Conservation (phyloP, 2,113 vertebrate species). For the Alectura lathami region DNA sequence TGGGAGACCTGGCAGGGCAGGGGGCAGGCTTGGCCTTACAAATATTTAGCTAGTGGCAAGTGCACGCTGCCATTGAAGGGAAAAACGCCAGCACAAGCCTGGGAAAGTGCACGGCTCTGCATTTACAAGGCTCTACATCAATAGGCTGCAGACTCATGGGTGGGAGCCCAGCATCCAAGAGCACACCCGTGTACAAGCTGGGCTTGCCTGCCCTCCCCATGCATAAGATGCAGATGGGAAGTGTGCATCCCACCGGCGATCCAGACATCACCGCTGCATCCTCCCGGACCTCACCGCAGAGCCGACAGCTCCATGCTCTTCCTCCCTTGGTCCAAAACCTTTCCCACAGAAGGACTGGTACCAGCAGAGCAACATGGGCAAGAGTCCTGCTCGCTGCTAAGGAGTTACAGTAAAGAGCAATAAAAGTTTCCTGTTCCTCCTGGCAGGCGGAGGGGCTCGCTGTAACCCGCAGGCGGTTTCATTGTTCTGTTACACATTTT, state of each 20-base stretch:
- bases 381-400: background rate
- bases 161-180: background rate
- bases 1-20: background rate
- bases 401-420: constrained; percentile 7
- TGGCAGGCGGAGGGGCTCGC: background rate
- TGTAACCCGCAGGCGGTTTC: background rate
- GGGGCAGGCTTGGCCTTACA: background rate
- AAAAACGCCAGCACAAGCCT: rapidly evolving
- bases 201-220: background rate
- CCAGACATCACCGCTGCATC: background rate
- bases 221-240: background rate
- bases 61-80: background rate
- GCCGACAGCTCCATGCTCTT: too few relatives aligned
- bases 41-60: rapidly evolving
- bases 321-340: background rate
- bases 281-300: too few relatives aligned
- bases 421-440: constrained; percentile 26
- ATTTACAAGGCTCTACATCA: background rate
- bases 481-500: constrained; percentile 26
- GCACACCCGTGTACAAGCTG: rapidly evolving
- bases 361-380: background rate
- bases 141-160: background rate
- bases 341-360: background rate
- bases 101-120: too few relatives aligned
- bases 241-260: too few relatives aligned